Base-by-base conservation (phyloP, 1,140 invertebrate genomes). In the Conopomorpha cramerella region DNA sequence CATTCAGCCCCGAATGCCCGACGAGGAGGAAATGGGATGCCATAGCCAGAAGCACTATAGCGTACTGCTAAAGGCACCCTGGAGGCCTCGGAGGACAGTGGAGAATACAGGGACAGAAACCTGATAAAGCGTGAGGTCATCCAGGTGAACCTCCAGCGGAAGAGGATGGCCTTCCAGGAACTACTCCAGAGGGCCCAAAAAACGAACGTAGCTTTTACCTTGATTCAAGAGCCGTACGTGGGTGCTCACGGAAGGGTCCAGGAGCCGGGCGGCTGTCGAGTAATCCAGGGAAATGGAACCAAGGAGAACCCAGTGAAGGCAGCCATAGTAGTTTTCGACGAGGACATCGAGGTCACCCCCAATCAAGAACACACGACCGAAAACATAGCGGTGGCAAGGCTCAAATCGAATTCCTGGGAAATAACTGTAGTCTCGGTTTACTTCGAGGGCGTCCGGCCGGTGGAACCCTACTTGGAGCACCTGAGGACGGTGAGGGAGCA, bases 161-260 rank as follows among this genome's bases (percentile, higher is more conserved):
- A 33, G 16, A 31, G 30, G 17, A 11, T 39, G 2, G 43, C 43
- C 6, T 40, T 35, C 2, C 13, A 30, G 1, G 43, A 45, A 14
- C 2, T 45, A 1, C 15, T 45, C 6, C 3, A 37, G 0, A 32
- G 30, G 4, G 38, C 38, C 0, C 3, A n/a, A 2, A 34, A 34
- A 10, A 19, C 18, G 2, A 31, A 31, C 11, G 8, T 17, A 1
- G 25, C 25, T 0, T 6, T 38, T 2, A 30, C 33, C 1, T 23
- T 45, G 0, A 13, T 45, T 4, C 43, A 40, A 12, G 43, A 45
- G 14, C 43, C 43, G 0, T 44, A 44, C 18, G 34, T 39, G 8
- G 37, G 42, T 0, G 19, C 1, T 2, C n/a, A 2, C 1, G 25
- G 16, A 3, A 2, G 15, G 3, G 23, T 43, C 18, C 41, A 16